These are phyloP conservation scores for Pogona vitticeps DNA, from an alignment of 2,113 vertebrate species.

Conservation along the genomic window DNA sequence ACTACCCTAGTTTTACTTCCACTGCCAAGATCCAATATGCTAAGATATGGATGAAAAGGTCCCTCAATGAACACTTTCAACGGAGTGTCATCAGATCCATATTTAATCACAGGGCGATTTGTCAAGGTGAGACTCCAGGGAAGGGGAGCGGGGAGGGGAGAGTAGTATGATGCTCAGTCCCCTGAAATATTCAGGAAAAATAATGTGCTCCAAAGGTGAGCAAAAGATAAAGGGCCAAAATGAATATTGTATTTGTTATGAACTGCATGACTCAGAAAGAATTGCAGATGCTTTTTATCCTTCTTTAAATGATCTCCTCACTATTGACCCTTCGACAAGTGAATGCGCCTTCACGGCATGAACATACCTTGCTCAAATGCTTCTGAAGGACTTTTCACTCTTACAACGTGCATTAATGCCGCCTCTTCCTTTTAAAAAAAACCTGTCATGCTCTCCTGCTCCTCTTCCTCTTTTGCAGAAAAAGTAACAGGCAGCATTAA, in stretches of 20 bases:
- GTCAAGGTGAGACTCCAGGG: slow-evolving; percentile 12
- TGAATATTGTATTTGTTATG: slow-evolving; percentile 1
- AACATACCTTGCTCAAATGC: slow-evolving; percentile 27
- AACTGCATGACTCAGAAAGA: not conserved
- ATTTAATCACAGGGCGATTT: slow-evolving; percentile 18
- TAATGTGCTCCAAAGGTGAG: not conserved
- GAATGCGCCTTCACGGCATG: not conserved
- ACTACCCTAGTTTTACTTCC: not conserved
- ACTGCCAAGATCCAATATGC: not conserved
- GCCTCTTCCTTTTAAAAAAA: not conserved
- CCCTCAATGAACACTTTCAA: not conserved
- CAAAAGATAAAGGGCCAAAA: slow-evolving; percentile 2
- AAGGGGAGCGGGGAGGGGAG: not conserved
- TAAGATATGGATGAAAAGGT: not conserved
- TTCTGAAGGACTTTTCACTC: not conserved
- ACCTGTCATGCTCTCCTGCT: not conserved
- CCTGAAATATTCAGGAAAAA: rapidly evolving
- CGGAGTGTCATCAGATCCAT: not conserved
- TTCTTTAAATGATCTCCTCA: not conserved
- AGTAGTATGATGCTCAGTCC: not conserved
- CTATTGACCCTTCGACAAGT: not conserved
- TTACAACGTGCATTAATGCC: not conserved
- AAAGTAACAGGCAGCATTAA: not conserved
- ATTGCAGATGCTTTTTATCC: not conserved
- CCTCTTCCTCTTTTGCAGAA: not conserved